A percentile compares a stretch with the other conserved stretches of the same genome.
Evolutionary conservation across 2,888 invertebrate species (phyloP).

Genomic region (Epinotia brunnichana): DNA sequence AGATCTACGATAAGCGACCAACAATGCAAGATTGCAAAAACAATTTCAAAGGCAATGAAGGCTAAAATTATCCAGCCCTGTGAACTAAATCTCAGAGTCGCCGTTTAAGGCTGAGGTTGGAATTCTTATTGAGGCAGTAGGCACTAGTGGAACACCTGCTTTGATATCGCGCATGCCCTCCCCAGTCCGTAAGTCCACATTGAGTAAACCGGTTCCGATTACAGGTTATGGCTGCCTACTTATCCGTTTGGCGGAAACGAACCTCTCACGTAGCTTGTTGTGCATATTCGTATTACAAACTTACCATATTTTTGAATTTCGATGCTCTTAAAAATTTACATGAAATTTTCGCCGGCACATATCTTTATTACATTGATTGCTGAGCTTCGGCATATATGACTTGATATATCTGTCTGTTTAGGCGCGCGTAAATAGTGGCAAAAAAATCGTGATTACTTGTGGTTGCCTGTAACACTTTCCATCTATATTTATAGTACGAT

Average conservation of each 20-base stretch:
- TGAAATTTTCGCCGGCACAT: background rate
- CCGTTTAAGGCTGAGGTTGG: constrained; percentile 73
- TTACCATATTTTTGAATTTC: constrained; percentile 33
- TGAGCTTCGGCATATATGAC: constrained; percentile 3
- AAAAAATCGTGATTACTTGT: background rate
- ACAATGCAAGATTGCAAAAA: constrained; percentile 11
- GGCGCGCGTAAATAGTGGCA: background rate
- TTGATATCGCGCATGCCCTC: constrained; percentile 80
- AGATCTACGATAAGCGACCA: constrained; percentile 1
- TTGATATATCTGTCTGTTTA: background rate
- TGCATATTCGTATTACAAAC: constrained; percentile 57
- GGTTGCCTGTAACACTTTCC: constrained; percentile 44
- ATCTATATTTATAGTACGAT: constrained; percentile 71
- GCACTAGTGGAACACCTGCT: constrained; percentile 80
- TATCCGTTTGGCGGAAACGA: constrained; percentile 82
- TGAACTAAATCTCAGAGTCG: constrained; percentile 67
- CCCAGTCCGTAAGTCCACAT: constrained; percentile 78
- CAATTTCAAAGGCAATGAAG: constrained; percentile 22
- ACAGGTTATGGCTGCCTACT: constrained; percentile 81
- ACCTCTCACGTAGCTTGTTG: constrained; percentile 68
- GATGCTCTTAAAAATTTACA: background rate
- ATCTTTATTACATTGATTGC: background rate
- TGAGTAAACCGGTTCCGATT: constrained; percentile 81
- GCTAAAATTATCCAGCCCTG: constrained; percentile 46
- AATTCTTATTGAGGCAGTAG: constrained; percentile 81